Base-by-base conservation (phyloP, 1,140 invertebrate species). In the Leptonema lineaticorne region DNA sequence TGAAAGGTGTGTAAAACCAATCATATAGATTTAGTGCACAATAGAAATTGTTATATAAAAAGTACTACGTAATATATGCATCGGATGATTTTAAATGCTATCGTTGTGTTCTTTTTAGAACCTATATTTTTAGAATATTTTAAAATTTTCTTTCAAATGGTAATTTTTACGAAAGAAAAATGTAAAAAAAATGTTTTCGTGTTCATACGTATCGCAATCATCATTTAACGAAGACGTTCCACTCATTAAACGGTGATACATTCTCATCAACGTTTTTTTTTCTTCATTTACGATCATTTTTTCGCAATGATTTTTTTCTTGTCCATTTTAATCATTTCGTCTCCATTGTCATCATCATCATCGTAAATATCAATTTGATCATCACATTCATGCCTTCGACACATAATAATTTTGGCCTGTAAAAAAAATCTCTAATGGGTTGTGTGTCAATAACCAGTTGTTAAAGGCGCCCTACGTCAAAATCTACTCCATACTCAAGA, bases 401-500 rank as follows among this genome's bases (percentile, higher is more conserved):
- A 16, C 53, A 11, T 41, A 64, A 64, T 50, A 33, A 50, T 33
- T n/a, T 20, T 59, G 57, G 33, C 18, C 29, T 14, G 60, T 3
- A 63, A 2, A 27, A 63, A 22, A 37, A 24, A 66, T 45, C 11
- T 26, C 37, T 64, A 45, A 27, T 64, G 45, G 50, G 29, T n/a
- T n/a, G n/a, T 48, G 48, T 66, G 14, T 27, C 26, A 69, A 72
- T 73, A 77, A 79, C 82, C 88, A 95, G 92, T 89, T 94, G 85
- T 89, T 95, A 88, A 95, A 95, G 90, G 93, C 92, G 79, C 93
- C 93, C 76, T 95, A 94, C 85, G 91, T 92, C 86, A 95, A 94
- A 88, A 90, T 94, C 86, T 94, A 93, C 89, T 92, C 88, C 84
- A 92, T 95, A 84, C 89, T 95, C 86, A 94, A 93, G 90, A 94